Evolutionary conservation across 2,113 vertebrate genomes (phyloP).

Genomic region (Myodes glareolus): DNA sequence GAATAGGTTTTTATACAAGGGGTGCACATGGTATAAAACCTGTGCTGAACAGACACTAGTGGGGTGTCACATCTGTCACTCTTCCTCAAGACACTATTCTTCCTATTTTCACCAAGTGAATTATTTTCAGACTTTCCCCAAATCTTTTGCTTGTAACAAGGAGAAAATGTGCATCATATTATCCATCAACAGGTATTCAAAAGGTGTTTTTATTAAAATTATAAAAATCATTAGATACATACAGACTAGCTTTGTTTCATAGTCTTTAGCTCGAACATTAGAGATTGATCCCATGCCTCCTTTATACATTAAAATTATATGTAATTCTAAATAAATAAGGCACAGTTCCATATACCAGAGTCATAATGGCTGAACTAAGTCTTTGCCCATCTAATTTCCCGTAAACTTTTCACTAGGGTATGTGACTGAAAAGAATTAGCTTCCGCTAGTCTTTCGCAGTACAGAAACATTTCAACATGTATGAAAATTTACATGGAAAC

Average conservation of each 20-base stretch:
- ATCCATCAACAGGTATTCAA: background rate
- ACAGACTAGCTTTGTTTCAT: background rate
- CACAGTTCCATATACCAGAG: background rate
- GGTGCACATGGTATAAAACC: background rate
- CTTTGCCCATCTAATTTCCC: conserved; percentile 4
- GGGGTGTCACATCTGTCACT: background rate
- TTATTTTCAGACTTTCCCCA: background rate
- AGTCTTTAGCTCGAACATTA: conserved; percentile 11
- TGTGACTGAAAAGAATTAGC: background rate
- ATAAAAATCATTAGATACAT: background rate
- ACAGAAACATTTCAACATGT: conserved; percentile 37
- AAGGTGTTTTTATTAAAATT: conserved; percentile 56
- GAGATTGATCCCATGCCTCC: background rate
- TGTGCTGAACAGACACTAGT: background rate
- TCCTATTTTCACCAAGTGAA: conserved; percentile 15
- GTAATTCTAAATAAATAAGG: background rate
- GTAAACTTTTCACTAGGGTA: conserved; percentile 28
- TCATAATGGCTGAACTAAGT: conserved; percentile 1
- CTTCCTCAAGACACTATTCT: background rate
- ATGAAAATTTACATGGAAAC: conserved; percentile 36
- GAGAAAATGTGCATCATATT: conserved; percentile 5
- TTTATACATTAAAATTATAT: conserved; percentile 41
- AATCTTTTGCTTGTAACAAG: conserved; percentile 32
- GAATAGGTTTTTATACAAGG: background rate
- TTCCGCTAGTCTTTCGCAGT: background rate